Conservation (phyloP, 2,113 vertebrate species). For the Eurystomus gularis region DNA sequence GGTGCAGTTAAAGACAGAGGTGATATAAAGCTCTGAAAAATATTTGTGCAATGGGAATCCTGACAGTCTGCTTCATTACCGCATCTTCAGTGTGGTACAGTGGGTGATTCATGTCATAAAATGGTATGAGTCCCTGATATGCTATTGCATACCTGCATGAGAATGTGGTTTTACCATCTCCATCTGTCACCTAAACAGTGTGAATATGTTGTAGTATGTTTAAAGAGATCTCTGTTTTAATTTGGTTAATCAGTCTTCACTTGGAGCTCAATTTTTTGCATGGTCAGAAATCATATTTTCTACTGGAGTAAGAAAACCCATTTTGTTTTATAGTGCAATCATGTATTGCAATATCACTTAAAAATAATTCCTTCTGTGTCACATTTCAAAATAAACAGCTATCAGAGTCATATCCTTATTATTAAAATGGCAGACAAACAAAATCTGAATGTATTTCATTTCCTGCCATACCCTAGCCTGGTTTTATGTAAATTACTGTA, state of each 20-base stretch:
- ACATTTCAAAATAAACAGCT: neutral
- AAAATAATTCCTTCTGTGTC: neutral
- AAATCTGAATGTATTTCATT: neutral
- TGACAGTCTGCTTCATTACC: neutral
- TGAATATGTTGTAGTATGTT: neutral
- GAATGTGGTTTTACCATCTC: neutral
- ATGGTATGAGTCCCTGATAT: neutral
- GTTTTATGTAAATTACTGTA: neutral
- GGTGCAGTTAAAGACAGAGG: neutral
- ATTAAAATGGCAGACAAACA: neutral
- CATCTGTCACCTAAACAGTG: neutral
- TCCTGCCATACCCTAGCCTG: neutral
- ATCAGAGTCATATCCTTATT: neutral
- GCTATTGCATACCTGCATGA: neutral
- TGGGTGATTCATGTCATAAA: neutral
- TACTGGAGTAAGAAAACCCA: neutral
- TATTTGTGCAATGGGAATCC: neutral
- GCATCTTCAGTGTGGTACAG: neutral
- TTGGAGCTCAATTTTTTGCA: neutral
- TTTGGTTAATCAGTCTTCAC: neutral
- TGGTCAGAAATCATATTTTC: neutral
- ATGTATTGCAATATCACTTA: neutral
- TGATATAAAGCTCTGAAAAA: neutral
- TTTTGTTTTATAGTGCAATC: neutral
- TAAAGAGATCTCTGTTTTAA: neutral